Evolutionary conservation across 2,888 invertebrate genomes (phyloP).

Genomic region (Artemia sinica): DNA sequence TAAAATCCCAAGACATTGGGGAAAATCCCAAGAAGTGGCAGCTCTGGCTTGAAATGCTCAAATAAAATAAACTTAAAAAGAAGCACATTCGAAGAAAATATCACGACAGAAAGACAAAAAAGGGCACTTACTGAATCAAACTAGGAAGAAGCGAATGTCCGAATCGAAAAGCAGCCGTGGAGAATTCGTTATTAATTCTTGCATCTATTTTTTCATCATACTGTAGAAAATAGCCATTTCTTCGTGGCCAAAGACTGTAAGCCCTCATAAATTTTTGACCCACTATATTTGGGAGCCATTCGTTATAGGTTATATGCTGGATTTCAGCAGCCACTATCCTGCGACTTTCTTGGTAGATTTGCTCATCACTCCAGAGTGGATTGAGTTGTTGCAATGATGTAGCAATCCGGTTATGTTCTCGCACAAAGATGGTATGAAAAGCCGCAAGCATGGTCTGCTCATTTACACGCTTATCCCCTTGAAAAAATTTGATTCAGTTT

Average conservation of each 20-base stretch:
- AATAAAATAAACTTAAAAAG: not conserved
- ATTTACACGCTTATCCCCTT: slow-evolving; percentile 27
- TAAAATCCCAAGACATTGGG: no score
- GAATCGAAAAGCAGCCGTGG: slow-evolving; percentile 30
- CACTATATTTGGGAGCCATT: slow-evolving; percentile 28
- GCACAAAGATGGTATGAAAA: slow-evolving; percentile 31
- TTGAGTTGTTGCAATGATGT: slow-evolving; percentile 28
- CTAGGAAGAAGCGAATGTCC: slow-evolving; percentile 29
- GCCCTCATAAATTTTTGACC: slow-evolving; percentile 41
- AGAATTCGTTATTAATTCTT: slow-evolving; percentile 28
- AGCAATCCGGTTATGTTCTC: slow-evolving; percentile 33
- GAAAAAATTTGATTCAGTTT: not conserved
- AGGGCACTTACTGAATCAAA: slow-evolving; percentile 35
- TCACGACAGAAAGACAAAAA: not conserved
- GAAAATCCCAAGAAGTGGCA: no score
- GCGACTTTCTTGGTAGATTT: slow-evolving; percentile 30
- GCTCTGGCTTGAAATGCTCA: no score
- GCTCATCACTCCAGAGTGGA: slow-evolving; percentile 32
- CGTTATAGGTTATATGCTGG: slow-evolving; percentile 30
- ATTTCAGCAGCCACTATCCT: slow-evolving; percentile 30
- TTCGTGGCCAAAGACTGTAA: slow-evolving; percentile 39
- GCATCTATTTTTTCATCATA: slow-evolving; percentile 30
- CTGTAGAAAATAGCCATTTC: slow-evolving; percentile 30
- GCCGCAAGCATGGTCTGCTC: slow-evolving; percentile 28
- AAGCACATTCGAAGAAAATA: not conserved